These are phyloP conservation scores for Dendronephthya gigantea DNA, from an alignment of 64 coral and sea anemone genomes.

Conservation along the genomic window DNA sequence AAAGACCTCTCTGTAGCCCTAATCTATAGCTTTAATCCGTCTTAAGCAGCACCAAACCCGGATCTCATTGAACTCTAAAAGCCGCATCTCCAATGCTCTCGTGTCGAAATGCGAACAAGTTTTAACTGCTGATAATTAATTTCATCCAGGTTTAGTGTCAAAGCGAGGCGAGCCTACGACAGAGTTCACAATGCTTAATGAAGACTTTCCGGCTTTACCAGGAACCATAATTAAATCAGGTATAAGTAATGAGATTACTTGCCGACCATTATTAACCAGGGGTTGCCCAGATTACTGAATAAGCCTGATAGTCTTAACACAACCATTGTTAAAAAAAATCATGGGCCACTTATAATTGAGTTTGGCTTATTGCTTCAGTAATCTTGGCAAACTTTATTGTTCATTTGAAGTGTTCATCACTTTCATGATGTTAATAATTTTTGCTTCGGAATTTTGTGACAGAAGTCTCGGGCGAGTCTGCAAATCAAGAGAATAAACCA, in stretches of 20 bases:
- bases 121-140: background rate
- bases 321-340: too few species aligned
- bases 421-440: background rate
- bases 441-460: background rate
- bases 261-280: background rate
- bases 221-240: constrained; percentile 75
- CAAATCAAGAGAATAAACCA: constrained; percentile 12
- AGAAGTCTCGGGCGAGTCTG: background rate
- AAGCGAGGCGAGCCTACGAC: constrained; percentile 85
- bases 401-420: background rate
- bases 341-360: background rate
- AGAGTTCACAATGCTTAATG: constrained; percentile 86
- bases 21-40: too few species aligned
- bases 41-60: too few species aligned
- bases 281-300: background rate
- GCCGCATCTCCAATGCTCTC: too few species aligned
- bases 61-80: too few species aligned
- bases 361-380: too few species aligned
- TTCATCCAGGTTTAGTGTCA: constrained; percentile 63
- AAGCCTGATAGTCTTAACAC: too few species aligned
- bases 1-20: too few species aligned
- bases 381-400: too few species aligned
- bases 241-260: background rate
- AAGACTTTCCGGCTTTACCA: constrained; percentile 88
- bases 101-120: too few species aligned